phyloP scores from a whole-genome alignment of 2,888 invertebrate genomes.

The Epinotia ramella region DNA sequence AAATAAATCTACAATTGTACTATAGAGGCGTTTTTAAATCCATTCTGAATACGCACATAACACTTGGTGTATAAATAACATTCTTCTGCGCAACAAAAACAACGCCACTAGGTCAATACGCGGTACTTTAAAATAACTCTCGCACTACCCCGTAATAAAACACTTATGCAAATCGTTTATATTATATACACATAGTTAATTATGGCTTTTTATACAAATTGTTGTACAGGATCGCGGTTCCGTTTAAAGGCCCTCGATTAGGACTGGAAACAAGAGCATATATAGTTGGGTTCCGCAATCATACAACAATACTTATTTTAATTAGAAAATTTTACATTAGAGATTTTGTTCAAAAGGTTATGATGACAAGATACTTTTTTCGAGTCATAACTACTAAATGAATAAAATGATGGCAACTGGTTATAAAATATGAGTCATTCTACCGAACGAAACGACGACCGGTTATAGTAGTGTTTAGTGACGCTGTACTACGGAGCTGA shows the following conservation, averaged over 20 bases:
- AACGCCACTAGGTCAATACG: slow-evolving; percentile 27
- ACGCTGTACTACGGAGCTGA: no score
- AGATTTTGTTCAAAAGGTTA: no score
- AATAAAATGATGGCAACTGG: no score
- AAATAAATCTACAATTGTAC: no score
- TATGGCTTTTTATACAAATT: slow-evolving; percentile 41
- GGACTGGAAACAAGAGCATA: slow-evolving; percentile 65
- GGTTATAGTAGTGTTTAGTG: no score
- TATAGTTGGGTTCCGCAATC: slow-evolving; percentile 26
- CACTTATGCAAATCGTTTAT: slow-evolving; percentile 56
- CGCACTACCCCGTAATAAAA: slow-evolving; percentile 46
- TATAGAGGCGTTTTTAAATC: no score
- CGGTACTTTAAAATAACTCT: slow-evolving; percentile 35
- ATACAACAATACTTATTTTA: neutral
- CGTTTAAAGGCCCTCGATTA: slow-evolving; percentile 71
- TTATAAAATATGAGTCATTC: no score
- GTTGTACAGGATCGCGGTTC: slow-evolving; percentile 55
- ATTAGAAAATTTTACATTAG: neutral
- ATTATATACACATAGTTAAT: slow-evolving; percentile 39
- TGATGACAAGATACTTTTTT: no score
- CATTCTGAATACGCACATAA: no score
- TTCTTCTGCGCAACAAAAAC: slow-evolving; percentile 1
- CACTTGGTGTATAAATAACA: neutral
- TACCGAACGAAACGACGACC: no score
- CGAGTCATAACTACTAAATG: no score